Base-by-base conservation (phyloP, 2,888 invertebrate species). In the Myopa testacea region DNA sequence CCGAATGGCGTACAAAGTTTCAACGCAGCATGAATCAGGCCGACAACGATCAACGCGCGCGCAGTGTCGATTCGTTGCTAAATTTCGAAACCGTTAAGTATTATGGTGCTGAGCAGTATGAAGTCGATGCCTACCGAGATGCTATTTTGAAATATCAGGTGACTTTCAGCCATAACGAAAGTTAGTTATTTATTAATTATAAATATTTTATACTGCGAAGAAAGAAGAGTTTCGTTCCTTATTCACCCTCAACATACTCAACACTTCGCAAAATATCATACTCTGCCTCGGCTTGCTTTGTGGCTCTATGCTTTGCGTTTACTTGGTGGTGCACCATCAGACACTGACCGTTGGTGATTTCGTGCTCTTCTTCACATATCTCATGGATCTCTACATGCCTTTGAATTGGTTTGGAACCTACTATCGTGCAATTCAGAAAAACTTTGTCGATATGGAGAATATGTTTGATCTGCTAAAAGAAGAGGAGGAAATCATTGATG, bases 51-150 rank as follows among this genome's bases (percentile, higher is more conserved):
- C 94, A 95, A 79, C 94, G 96, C 84, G 96, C 97, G 6, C 93
- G 95, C 79, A 97, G 97, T 76, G 98, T 99, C 0, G 99, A 99
- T 89, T 98, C 99, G 0, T 90, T 99, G 75, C 91, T 99, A 16
- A 99, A 99, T 90, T 99, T 97, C 90, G 99, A 99, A 91, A 99
- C 99, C 0, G 99, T 98, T 0, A 99, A 99, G 88, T 99, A 99
- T 90, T 99, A 98, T 87, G 96, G 96, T 6, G 98, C 97, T 0
- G 98, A 99, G 88, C 87, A 92, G 1, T 98, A 97, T 89, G 99
- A 99, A 91, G 95, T 97, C 0, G 90, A 94, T 16, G 92, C 94
- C 14, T 99, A 97, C 87, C 91, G 93, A 81, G 93, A 94, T 26
- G 94, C 97, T n/a, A 95, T 99, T 83, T 86, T 94, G 4, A 92